Evolutionary conservation across 23 tunicate genomes (phyloP), one percentile per base, ranked within the genome.

Genomic region (Botrylloides violaceus): DNA sequence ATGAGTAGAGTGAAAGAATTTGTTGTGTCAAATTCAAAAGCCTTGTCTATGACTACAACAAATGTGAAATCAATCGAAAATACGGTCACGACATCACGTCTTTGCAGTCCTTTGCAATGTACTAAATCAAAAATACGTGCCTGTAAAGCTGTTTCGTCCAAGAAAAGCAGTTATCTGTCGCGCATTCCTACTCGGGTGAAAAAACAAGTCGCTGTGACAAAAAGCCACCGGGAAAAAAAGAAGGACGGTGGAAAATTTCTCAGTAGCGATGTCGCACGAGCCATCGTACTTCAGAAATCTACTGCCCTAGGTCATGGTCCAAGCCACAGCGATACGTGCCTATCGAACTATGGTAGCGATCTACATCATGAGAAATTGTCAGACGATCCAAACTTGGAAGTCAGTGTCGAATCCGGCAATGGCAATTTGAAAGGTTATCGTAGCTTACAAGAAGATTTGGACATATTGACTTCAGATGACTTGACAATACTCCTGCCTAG

Each of bases 311-410:
- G 74, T 5, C 32, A 24, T 9, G 74, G 74, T n/a, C 78, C 84
- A 0, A 80, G 84, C 65, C 77, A 71, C 3, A 80, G 84, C 63
- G 84, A 80, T 58, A 80, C 78, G 0, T 80, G 84, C 43, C 53
- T 80, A 38, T 71, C 84, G 5, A 71, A 33, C 31, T 71, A 49
- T n/a, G 70, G 83, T 35, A 76, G 76, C 25, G 72, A 35, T 30
- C 38, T 39, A 33, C 38, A 25, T 7, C 39, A 64, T 7, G 36
- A 64, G 20, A 37, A 33, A 7, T 25, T 32, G 6, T 59, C 38
- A 24, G 49, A 76, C 34, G 83, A 79, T 29, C 64, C 33, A 36
- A 43, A 80, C n/a, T 24, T 65, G 36, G 29, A 33, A 15, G 30
- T 55, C 0, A 64, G 57, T 2, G 79, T 34, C 23, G 75, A 47